Conservation (phyloP, 2,797 vertebrate species). For the Lutjanus argentimaculatus region DNA sequence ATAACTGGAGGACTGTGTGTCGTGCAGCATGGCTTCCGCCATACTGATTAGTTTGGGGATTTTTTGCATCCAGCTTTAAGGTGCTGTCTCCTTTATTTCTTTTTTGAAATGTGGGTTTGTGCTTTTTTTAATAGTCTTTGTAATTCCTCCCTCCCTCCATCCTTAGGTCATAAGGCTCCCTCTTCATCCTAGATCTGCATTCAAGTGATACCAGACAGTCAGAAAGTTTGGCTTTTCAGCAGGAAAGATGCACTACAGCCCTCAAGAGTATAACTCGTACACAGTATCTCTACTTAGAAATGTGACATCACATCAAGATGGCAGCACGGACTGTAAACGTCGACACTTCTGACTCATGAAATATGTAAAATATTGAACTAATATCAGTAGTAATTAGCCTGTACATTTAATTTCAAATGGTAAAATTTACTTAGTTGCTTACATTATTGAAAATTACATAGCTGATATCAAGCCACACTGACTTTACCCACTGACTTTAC, state of each 20-base stretch:
- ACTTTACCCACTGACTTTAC: not conserved
- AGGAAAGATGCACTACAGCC: not conserved
- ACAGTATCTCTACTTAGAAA: not conserved
- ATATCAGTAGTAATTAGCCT: not conserved
- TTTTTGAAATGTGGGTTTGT: constrained; percentile 20
- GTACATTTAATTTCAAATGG: not conserved
- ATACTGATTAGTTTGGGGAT: constrained; percentile 13
- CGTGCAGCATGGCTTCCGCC: not conserved
- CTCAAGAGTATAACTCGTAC: not conserved
- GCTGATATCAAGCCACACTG: not conserved
- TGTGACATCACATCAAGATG: not conserved
- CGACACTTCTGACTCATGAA: not conserved
- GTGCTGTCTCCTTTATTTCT: constrained; percentile 10
- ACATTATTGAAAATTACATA: not conserved
- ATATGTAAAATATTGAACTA: not conserved
- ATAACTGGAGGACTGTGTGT: constrained; percentile 11
- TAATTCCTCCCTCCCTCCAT: constrained; percentile 8
- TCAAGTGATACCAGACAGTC: not conserved
- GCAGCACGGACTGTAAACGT: not conserved
- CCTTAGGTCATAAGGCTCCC: constrained; percentile 3
- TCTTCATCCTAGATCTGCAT: constrained; percentile 2
- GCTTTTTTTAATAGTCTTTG: constrained; percentile 17
- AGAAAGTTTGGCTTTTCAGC: not conserved
- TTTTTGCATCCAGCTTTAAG: not conserved
- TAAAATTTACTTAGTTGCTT: not conserved